Conservation (phyloP, 2,113 vertebrate species). For the Actenoides hombroni region DNA sequence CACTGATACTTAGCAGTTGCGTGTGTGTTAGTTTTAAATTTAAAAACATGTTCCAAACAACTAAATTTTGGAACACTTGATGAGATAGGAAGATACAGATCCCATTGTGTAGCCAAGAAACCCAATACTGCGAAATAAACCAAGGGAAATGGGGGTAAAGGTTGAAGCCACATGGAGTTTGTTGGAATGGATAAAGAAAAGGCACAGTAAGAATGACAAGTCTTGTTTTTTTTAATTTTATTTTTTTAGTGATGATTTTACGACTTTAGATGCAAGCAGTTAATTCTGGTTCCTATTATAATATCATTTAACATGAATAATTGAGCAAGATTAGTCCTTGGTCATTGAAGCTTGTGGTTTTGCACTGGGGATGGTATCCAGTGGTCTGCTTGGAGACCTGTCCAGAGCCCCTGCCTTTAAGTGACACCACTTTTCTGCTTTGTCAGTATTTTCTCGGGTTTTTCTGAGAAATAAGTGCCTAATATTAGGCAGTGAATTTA, state of each 20-base stretch:
- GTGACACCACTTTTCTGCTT: rapidly evolving
- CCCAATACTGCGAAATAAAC: background rate
- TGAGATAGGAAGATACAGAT: background rate
- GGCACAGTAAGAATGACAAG: background rate
- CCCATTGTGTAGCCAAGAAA: background rate
- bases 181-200: background rate
- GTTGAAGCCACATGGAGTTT: background rate
- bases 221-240: background rate
- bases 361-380: background rate
- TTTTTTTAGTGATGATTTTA: background rate
- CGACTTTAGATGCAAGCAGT: background rate
- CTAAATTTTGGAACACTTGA: background rate
- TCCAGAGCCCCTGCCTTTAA: background rate
- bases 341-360: background rate
- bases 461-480: background rate
- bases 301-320: background rate
- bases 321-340: background rate
- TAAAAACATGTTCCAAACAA: background rate
- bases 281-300: background rate
- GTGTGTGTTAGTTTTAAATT: background rate
- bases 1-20: background rate
- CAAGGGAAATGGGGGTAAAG: rapidly evolving
- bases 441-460: background rate
- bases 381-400: background rate
- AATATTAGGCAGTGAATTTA: background rate